Evolutionary conservation across 2,888 invertebrate genomes (phyloP).

Genomic region (Schizaphis graminum): DNA sequence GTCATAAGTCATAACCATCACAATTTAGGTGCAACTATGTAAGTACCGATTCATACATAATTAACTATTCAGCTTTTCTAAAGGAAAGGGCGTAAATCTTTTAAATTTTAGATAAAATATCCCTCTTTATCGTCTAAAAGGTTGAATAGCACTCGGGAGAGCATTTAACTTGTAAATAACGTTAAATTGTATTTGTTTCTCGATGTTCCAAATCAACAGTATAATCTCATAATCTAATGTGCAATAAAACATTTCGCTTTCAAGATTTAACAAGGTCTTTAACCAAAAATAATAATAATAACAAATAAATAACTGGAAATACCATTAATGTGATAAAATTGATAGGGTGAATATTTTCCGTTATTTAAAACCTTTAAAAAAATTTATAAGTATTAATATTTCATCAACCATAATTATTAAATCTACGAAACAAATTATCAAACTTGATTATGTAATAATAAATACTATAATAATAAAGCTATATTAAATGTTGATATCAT

Average conservation of each 20-base stretch:
- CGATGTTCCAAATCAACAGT: constrained; percentile 26
- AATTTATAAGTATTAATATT: background rate
- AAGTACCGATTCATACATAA: background rate
- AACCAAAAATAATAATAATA: background rate
- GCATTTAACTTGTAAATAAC: constrained; percentile 40
- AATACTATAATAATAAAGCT: background rate
- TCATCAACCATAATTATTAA: background rate
- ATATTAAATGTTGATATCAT: background rate
- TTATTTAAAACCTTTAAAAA: background rate
- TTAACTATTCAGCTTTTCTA: constrained; percentile 1
- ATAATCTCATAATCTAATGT: constrained; percentile 28
- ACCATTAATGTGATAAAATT: background rate
- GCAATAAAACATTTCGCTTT: constrained; percentile 47
- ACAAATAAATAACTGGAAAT: background rate
- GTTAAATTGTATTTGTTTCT: constrained; percentile 24
- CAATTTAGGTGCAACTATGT: background rate
- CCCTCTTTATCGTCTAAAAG: constrained; percentile 14
- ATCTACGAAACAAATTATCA: background rate
- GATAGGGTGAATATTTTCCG: background rate
- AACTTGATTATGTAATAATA: background rate
- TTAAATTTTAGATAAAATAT: background rate
- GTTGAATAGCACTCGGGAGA: constrained; percentile 6
- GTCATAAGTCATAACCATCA: background rate
- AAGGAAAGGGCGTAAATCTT: background rate
- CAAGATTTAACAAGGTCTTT: constrained; percentile 34